phyloP scores from a whole-genome alignment of 2,113 vertebrate genomes.

The Xiphophorus maculatus region DNA sequence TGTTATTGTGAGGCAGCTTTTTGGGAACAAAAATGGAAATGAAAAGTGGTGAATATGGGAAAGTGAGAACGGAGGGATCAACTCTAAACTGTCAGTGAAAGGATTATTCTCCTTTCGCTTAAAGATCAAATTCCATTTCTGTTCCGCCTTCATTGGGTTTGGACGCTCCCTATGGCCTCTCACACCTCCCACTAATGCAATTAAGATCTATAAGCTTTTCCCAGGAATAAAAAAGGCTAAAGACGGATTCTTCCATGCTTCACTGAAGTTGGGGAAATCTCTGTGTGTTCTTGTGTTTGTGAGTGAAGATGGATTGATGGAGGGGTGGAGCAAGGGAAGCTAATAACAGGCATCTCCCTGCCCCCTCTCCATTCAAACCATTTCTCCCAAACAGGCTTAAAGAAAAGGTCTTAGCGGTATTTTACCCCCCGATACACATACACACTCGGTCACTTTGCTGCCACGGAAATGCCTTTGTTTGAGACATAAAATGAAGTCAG shows the following conservation, averaged over 20 bases:
- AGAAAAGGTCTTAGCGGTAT: slow-evolving; percentile 33
- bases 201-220: slow-evolving; percentile 78
- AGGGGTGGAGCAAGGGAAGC: slow-evolving; percentile 47
- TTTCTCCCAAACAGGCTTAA: slow-evolving; percentile 21
- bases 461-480: slow-evolving; percentile 37
- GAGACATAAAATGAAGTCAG: slow-evolving; percentile 16
- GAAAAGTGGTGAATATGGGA: slow-evolving; percentile 13
- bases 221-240: slow-evolving; percentile 64
- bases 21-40: slow-evolving; percentile 11
- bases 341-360: slow-evolving; percentile 44
- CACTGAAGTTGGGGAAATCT: slow-evolving; percentile 52
- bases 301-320: slow-evolving; percentile 56
- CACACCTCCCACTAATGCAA: slow-evolving; percentile 73
- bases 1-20: slow-evolving; percentile 2
- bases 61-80: slow-evolving; percentile 40
- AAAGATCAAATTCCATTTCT: slow-evolving; percentile 76
- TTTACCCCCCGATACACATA: neutral
- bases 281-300: slow-evolving; percentile 27
- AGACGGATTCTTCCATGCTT: slow-evolving; percentile 69
- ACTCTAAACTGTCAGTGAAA: slow-evolving; percentile 55
- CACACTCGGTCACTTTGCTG: slow-evolving; percentile 3
- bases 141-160: slow-evolving; percentile 50
- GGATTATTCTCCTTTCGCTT: slow-evolving; percentile 71
- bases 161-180: slow-evolving; percentile 35
- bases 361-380: slow-evolving; percentile 33